A percentile compares a stretch with the other conserved stretches of the same genome.
phyloP scores from a whole-genome alignment of 2,888 invertebrate genomes.

The Synanthedon formicaeformis region DNA sequence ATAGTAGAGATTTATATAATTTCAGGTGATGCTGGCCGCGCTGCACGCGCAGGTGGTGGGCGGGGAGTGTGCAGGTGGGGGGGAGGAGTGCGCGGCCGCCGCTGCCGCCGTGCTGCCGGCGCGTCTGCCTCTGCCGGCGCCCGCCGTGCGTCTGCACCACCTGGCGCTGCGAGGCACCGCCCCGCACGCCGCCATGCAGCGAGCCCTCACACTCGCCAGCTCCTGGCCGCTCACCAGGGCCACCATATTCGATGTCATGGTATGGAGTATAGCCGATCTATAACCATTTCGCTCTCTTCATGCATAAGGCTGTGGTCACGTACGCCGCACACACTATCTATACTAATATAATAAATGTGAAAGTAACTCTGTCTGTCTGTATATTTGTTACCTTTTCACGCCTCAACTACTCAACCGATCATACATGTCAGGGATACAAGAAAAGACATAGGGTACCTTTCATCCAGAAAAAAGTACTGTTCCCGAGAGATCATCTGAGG shows the following conservation, averaged over 20 bases:
- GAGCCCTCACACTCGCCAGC: constrained; percentile 91
- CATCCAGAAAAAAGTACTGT: no score
- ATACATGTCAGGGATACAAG: no score
- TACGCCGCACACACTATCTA: not conserved
- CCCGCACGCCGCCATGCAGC: constrained; percentile 88
- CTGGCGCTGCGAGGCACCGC: constrained; percentile 90
- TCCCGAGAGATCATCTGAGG: no score
- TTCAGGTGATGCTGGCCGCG: constrained; percentile 91
- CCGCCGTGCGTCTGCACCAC: constrained; percentile 91
- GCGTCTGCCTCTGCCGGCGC: constrained; percentile 83
- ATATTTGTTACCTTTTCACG: no score
- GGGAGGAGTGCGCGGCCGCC: constrained; percentile 78
- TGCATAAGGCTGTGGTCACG: no score
- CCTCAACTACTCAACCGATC: no score
- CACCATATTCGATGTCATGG: constrained; percentile 95
- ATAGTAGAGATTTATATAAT: not conserved
- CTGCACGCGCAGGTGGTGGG: constrained; percentile 93
- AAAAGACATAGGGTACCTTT: no score
- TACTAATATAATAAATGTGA: no score
- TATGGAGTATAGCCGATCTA: constrained; percentile 59
- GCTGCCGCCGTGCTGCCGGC: constrained; percentile 84
- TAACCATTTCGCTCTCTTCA: not conserved
- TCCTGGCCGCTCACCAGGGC: constrained; percentile 95
- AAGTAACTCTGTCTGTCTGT: no score
- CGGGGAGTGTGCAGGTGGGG: constrained; percentile 81